A percentile compares a stretch with the other conserved stretches of the same genome.
Evolutionary conservation across 2,113 vertebrate species (phyloP).

Genomic region (Sterrhoptilus dennistouni): DNA sequence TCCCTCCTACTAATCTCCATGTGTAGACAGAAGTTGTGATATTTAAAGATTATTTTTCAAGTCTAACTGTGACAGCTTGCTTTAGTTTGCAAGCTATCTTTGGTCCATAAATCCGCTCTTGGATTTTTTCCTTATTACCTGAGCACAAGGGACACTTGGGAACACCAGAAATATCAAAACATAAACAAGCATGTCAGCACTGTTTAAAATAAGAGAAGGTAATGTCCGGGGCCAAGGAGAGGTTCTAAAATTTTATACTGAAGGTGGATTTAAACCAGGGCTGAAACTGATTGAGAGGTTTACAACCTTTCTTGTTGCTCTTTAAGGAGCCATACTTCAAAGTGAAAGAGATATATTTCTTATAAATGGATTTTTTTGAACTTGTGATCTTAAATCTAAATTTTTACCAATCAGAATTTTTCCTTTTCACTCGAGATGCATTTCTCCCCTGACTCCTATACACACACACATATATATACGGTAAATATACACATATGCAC

Average conservation of each 20-base stretch:
- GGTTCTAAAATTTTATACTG: background rate
- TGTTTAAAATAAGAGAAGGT: background rate
- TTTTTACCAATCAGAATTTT: background rate
- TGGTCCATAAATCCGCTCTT: background rate
- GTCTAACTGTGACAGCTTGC: background rate
- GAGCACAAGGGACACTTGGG: background rate
- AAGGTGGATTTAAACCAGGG: conserved; percentile 1
- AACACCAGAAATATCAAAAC: background rate
- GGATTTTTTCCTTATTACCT: background rate
- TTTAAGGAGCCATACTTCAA: conserved; percentile 19
- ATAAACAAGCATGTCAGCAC: background rate
- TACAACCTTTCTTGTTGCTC: background rate
- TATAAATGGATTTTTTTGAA: background rate
- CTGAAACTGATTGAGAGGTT: background rate
- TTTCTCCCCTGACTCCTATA: background rate
- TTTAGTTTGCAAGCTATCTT: background rate
- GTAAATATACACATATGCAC: background rate
- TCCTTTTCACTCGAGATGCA: background rate
- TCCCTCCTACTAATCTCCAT: background rate
- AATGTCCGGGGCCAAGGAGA: background rate
- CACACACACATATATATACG: background rate
- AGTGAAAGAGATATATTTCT: background rate
- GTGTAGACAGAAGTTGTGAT: background rate
- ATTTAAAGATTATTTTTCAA: background rate
- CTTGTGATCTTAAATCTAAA: background rate